These are phyloP conservation scores for Porites divaricata DNA, from an alignment of 92 coral and sea anemone species.

Conservation along the genomic window DNA sequence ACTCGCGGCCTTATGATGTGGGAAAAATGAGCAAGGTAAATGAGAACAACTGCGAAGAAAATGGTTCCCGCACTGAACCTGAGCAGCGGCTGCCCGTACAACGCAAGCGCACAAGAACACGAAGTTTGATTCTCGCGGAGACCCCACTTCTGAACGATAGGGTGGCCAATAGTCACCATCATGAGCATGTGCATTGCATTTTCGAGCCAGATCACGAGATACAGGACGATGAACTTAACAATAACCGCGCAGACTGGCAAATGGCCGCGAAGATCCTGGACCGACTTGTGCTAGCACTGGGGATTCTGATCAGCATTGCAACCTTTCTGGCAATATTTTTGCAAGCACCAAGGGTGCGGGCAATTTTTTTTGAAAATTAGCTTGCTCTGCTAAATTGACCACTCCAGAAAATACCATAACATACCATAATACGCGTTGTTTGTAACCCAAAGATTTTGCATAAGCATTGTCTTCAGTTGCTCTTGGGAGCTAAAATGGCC, in stretches of 20 bases:
- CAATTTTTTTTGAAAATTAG: slow-evolving; percentile 10
- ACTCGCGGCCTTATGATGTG: neutral
- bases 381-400: neutral
- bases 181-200: neutral
- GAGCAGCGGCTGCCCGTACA: slow-evolving; percentile 26
- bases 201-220: slow-evolving; percentile 16
- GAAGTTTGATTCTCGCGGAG: slow-evolving; percentile 36
- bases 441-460: too few relatives aligned
- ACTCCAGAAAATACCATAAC: too few relatives aligned
- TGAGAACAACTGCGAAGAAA: slow-evolving; percentile 9
- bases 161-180: slow-evolving; percentile 25
- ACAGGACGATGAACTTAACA: slow-evolving; percentile 3
- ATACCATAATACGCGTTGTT: too few relatives aligned
- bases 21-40: neutral
- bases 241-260: slow-evolving; percentile 75
- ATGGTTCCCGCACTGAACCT: slow-evolving; percentile 13
- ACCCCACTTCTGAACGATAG: slow-evolving; percentile 44
- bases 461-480: too few relatives aligned
- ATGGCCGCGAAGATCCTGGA: slow-evolving; percentile 81
- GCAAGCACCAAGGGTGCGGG: slow-evolving; percentile 84
- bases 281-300: slow-evolving; percentile 72
- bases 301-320: slow-evolving; percentile 54
- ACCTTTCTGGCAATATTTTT: slow-evolving; percentile 75
- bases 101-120: slow-evolving; percentile 29
- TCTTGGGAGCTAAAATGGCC: too few relatives aligned